Base-by-base conservation (phyloP, 2,113 vertebrate genomes). In the Epinephelus fuscoguttatus region DNA sequence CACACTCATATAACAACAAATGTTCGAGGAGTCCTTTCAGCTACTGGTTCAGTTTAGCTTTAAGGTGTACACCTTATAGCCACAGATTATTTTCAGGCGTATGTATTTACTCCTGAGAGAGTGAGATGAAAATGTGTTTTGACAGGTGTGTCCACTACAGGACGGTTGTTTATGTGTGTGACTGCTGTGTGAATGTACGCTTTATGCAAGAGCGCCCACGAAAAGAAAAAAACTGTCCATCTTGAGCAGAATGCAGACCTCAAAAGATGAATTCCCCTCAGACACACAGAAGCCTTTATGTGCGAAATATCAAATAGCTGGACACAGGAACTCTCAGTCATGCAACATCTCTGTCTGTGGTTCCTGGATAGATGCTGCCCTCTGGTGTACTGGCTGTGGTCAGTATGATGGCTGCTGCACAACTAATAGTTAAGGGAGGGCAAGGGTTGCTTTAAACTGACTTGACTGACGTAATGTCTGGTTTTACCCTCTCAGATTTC, bases 291-390 rank as follows among this genome's bases (percentile, higher is more conserved):
- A 7, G 14, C 27, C 0, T 33, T 49, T 69, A 33, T 82, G 45
- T 56, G 61, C 11, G 3, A 73, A 0, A 42, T 30, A 47, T 52
- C n/a, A 73, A n/a, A 23, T 4, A 23, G 17, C 27, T 23, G 56
- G 11, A 45, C 0, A 21, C 47, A 23, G 15, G 17, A 27, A 14
- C 2, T 25, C 30, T 23, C 8, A 59, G 50, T 59, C 40, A 8
- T n/a, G 66, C 57, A 10, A 21, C 49, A 40, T 5, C 27, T n/a
- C 23, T 55, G 49, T 57, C 3, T 52, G 21, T 52, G 12, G 23
- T 77, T 59, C 59, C 1, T 87, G 56, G 68, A 19, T 17, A n/a
- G 55, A 81, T 89, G 75, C 84, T 90, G 88, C 90, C 87, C 89
- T 40, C 92, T 91, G 55, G 67, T 91, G 93, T 8, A 42, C 3